phyloP scores from a whole-genome alignment of 2,888 invertebrate genomes.

The Patella ulyssiponensis region DNA sequence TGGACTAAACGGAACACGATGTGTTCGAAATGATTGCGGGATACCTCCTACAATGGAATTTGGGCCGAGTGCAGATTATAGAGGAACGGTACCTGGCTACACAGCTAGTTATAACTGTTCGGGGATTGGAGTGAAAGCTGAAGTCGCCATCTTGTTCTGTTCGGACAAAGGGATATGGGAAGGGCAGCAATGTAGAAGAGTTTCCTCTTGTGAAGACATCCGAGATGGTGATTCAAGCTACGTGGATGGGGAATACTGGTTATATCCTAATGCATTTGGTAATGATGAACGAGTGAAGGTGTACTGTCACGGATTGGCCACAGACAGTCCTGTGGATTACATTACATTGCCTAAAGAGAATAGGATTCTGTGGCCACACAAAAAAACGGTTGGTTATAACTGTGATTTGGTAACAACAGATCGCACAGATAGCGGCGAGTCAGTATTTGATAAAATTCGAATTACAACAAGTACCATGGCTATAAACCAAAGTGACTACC shows the following conservation, averaged over 20 bases:
- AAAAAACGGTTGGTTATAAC: background rate
- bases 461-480: background rate
- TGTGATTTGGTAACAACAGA: background rate
- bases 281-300: background rate
- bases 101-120: background rate
- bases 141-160: background rate
- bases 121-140: background rate
- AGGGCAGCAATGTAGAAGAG: background rate
- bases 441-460: background rate
- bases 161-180: background rate
- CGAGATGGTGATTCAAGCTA: background rate
- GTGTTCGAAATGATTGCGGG: background rate
- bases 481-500: background rate
- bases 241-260: constrained; percentile 1
- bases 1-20: background rate
- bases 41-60: background rate
- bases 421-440: background rate
- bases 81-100: background rate
- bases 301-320: background rate
- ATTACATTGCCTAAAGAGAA: background rate
- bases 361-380: background rate
- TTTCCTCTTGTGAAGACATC: background rate
- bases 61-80: background rate
- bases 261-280: background rate
- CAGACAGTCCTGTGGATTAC: background rate